These are phyloP conservation scores for Aplidium turbinatum DNA, from an alignment of 23 tunicate genomes.

Conservation along the genomic window DNA sequence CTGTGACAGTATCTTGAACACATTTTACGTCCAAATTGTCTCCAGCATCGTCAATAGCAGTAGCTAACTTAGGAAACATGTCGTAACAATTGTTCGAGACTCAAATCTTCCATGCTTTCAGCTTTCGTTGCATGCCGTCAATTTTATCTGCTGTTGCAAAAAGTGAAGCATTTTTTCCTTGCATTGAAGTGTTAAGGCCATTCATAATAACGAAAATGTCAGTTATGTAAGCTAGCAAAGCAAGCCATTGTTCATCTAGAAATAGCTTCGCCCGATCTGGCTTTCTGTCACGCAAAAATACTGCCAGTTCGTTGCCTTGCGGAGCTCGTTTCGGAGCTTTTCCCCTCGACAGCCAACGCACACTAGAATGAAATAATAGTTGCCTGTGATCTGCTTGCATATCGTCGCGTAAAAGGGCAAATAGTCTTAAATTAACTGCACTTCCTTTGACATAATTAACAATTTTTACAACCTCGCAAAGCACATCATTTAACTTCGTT, in stretches of 20 bases:
- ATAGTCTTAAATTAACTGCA: conserved; percentile 7
- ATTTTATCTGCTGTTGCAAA: conserved; percentile 23
- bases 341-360: neutral
- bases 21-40: neutral
- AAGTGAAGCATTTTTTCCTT: conserved; percentile 10
- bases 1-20: conserved; percentile 2
- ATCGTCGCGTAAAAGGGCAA: neutral
- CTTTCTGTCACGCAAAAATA: conserved; percentile 1
- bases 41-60: neutral
- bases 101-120: conserved; percentile 11
- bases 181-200: too few species aligned
- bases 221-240: too few species aligned
- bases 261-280: conserved; percentile 15
- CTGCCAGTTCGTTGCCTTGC: neutral
- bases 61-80: neutral
- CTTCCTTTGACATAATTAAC: too few species aligned
- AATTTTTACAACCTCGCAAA: too few species aligned
- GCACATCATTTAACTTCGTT: too few species aligned
- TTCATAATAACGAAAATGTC: conserved; percentile 4
- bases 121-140: conserved; percentile 14
- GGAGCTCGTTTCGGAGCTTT: neutral
- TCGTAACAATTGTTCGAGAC: too few species aligned
- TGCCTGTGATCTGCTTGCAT: conserved; percentile 9
- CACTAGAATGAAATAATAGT: conserved; percentile 9
- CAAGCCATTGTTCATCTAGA: conserved; percentile 10